A percentile compares a stretch with the other conserved stretches of the same genome.
phyloP scores from a whole-genome alignment of 2,888 invertebrate species.

The Agrochola litura region DNA sequence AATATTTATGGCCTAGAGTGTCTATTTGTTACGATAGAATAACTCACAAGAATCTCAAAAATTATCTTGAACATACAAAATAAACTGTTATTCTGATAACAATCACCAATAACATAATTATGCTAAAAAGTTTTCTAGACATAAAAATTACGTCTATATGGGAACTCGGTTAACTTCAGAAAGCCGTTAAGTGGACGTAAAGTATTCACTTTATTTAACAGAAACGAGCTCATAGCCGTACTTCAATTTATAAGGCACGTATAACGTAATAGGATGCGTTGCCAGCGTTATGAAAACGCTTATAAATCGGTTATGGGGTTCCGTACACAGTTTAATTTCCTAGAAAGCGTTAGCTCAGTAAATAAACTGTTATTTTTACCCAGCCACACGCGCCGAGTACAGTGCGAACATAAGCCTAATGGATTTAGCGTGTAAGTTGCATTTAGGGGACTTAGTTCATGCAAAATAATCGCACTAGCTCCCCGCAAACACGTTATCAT shows the following conservation, averaged over 20 bases:
- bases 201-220: slow-evolving; percentile 45
- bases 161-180: slow-evolving; percentile 15
- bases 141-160: slow-evolving; percentile 11
- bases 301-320: slow-evolving; percentile 57
- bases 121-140: slow-evolving; percentile 11
- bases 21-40: background rate
- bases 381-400: slow-evolving; percentile 56
- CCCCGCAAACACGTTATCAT: slow-evolving; percentile 65
- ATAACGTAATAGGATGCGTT: slow-evolving; percentile 51
- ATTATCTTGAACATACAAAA: background rate
- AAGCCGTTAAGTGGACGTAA: slow-evolving; percentile 24
- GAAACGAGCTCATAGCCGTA: slow-evolving; percentile 21
- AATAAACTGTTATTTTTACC: slow-evolving; percentile 70
- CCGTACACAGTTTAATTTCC: slow-evolving; percentile 67
- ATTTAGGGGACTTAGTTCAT: slow-evolving; percentile 77
- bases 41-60: background rate
- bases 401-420: slow-evolving; percentile 78
- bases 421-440: slow-evolving; percentile 84
- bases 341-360: slow-evolving; percentile 66
- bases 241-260: slow-evolving; percentile 47
- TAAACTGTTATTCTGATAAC: background rate
- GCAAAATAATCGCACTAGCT: slow-evolving; percentile 71
- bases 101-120: background rate
- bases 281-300: slow-evolving; percentile 61
- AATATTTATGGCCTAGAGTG: background rate